Conservation (phyloP, 2,113 vertebrate species). For the Xyrauchen texanus region DNA sequence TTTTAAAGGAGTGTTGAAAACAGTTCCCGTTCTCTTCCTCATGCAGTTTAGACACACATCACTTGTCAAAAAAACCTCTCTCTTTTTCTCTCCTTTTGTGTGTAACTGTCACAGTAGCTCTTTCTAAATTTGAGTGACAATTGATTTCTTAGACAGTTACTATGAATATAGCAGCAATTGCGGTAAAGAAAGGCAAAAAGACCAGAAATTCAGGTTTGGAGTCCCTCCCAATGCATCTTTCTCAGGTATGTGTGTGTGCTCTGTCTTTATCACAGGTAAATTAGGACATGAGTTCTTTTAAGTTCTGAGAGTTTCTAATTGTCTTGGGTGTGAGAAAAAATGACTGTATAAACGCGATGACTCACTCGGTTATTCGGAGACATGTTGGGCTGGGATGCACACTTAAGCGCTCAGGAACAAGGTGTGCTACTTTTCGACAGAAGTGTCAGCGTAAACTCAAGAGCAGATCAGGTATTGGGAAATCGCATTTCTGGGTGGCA, state of each 20-base stretch:
- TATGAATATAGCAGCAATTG: constrained; percentile 16
- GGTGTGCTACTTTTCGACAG: constrained; percentile 36
- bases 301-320: constrained; percentile 14
- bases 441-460: constrained; percentile 24
- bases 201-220: constrained; percentile 54
- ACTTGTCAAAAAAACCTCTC: not conserved
- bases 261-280: constrained; percentile 11
- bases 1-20: not conserved
- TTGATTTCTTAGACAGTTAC: not conserved
- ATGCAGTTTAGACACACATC: not conserved
- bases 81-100: constrained; percentile 6
- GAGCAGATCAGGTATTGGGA: constrained; percentile 41
- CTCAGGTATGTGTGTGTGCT: constrained; percentile 1
- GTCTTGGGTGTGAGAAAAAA: constrained; percentile 33
- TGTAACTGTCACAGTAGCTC: constrained; percentile 18
- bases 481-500: constrained; percentile 27
- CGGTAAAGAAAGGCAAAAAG: not conserved
- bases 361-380: constrained; percentile 52
- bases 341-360: not conserved
- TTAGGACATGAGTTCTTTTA: not conserved
- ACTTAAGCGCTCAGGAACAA: constrained; percentile 31
- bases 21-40: not conserved
- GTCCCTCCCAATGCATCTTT: constrained; percentile 28
- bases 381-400: constrained; percentile 42
- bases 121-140: not conserved